Evolutionary conservation across 2,888 invertebrate species (phyloP).

Genomic region (Hylaea fasciaria): DNA sequence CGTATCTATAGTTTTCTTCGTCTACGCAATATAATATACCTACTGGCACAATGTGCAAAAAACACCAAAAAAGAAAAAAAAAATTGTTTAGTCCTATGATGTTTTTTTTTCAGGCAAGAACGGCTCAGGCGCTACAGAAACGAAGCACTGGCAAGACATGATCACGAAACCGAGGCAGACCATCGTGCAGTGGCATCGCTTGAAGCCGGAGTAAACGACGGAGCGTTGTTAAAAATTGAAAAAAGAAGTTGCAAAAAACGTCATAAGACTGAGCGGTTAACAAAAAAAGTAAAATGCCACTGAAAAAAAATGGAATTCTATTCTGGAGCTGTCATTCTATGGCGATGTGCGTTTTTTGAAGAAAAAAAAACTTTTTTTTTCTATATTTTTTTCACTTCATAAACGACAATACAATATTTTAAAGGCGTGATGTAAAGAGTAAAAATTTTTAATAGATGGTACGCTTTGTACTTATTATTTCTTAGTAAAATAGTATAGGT

Average conservation of each 20-base stretch:
- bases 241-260: constrained; percentile 63
- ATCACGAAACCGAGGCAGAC: constrained; percentile 98
- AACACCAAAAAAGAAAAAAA: too few relatives aligned
- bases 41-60: too few relatives aligned
- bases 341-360: constrained; percentile 33
- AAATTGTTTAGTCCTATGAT: too few relatives aligned
- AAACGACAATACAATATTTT: too few relatives aligned
- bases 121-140: constrained; percentile 97
- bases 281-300: constrained; percentile 64
- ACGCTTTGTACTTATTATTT: too few relatives aligned
- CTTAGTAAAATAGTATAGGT: too few relatives aligned
- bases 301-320: constrained; percentile 50
- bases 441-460: too few relatives aligned
- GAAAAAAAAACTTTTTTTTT: constrained; percentile 14
- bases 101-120: constrained; percentile 90
- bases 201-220: constrained; percentile 93
- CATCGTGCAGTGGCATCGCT: constrained; percentile 98
- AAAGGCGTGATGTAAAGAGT: too few relatives aligned
- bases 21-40: not conserved
- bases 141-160: constrained; percentile 99
- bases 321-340: constrained; percentile 37
- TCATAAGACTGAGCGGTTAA: constrained; percentile 83
- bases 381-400: not conserved
- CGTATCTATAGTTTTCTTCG: too few relatives aligned
- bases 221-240: constrained; percentile 44